Percentiles rank a stretch among this genome's conserved stretches.
phyloP scores from a whole-genome alignment of 2,113 vertebrate genomes.

The Chamaea fasciata region DNA sequence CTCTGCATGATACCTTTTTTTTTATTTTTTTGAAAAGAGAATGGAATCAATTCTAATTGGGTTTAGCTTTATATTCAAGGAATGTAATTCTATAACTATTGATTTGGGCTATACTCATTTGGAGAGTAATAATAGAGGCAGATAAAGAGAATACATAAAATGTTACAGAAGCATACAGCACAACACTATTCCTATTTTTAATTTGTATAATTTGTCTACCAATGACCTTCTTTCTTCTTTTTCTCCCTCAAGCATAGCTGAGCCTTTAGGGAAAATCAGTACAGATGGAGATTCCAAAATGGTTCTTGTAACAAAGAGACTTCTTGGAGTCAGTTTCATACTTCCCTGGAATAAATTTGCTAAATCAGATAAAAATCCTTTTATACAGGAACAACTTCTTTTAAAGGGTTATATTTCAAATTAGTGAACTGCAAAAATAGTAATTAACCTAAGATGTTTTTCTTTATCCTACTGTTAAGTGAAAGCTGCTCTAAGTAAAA shows the following conservation, averaged over 20 bases:
- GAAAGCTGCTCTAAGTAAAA: background rate
- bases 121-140: constrained; percentile 86
- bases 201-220: constrained; percentile 69
- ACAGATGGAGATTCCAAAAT: constrained; percentile 44
- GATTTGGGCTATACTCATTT: constrained; percentile 81
- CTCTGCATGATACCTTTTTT: constrained; percentile 71
- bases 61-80: constrained; percentile 88
- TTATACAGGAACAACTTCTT: constrained; percentile 29
- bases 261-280: constrained; percentile 54
- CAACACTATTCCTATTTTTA: constrained; percentile 68
- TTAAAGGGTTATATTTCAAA: constrained; percentile 48
- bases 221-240: constrained; percentile 60
- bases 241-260: constrained; percentile 36
- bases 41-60: constrained; percentile 90
- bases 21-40: constrained; percentile 73
- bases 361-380: constrained; percentile 58
- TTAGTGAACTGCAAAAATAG: constrained; percentile 47
- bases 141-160: constrained; percentile 87
- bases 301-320: constrained; percentile 62
- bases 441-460: constrained; percentile 50
- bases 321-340: constrained; percentile 57
- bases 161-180: constrained; percentile 64
- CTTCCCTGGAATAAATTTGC: constrained; percentile 63
- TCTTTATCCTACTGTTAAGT: background rate
- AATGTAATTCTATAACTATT: constrained; percentile 93